Evolutionary conservation across 2,797 vertebrate genomes (phyloP).

Genomic region (Rhynchonycteris naso): DNA sequence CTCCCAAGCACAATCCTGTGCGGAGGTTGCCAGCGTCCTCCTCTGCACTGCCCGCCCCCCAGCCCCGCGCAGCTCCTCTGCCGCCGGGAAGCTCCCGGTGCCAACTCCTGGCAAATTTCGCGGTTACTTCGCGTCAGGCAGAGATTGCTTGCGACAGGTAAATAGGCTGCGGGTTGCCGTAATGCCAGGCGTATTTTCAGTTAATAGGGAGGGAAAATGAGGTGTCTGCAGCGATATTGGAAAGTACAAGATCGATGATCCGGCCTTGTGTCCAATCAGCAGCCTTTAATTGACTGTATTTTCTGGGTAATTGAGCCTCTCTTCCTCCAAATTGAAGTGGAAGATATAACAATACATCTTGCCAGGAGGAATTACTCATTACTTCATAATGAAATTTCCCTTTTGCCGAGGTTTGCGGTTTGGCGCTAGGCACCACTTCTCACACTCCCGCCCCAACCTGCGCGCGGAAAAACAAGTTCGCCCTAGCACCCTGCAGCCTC

Average conservation of each 20-base stretch:
- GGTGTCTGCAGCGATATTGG: conserved; percentile 94
- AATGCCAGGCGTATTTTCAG: conserved; percentile 93
- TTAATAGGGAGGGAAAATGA: conserved; percentile 96
- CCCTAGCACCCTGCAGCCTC: background rate
- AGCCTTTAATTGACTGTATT: conserved; percentile 95
- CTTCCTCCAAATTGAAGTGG: conserved; percentile 91
- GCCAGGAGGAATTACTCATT: conserved; percentile 88
- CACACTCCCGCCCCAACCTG: background rate
- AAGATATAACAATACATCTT: conserved; percentile 90
- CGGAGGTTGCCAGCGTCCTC: background rate
- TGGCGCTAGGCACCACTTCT: conserved; percentile 50
- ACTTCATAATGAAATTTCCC: conserved; percentile 89
- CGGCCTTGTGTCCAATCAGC: conserved; percentile 92
- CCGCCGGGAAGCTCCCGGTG: background rate
- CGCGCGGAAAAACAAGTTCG: background rate
- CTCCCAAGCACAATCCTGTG: background rate
- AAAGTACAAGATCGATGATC: conserved; percentile 96
- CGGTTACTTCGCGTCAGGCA: conserved; percentile 79
- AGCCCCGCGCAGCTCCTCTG: background rate
- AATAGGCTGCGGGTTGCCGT: conserved; percentile 92
- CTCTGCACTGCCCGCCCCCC: background rate
- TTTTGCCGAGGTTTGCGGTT: conserved; percentile 83
- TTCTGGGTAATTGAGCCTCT: conserved; percentile 91
- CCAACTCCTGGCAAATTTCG: conserved; percentile 75
- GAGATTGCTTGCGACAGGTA: conserved; percentile 95